Evolutionary conservation across 64 coral and sea anemone species (phyloP), one percentile per base, ranked within the genome.

Genomic region (Hydrozoanthus tunicans): DNA sequence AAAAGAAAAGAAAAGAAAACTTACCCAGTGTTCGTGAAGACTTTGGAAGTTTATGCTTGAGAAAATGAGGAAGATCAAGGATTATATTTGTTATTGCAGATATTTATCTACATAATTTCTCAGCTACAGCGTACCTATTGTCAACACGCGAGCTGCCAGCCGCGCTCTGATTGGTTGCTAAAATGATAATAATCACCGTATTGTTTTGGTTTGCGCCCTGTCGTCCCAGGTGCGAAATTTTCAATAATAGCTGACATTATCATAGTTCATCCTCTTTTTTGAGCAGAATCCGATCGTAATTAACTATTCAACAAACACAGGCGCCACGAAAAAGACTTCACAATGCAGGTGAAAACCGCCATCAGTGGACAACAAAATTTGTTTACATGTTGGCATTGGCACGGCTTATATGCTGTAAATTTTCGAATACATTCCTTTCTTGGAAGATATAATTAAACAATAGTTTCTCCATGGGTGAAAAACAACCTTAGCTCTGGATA

Each of bases 231-330:
- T 86, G 67, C 54, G 51, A 86, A 56, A 72, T 12, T 53, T 58
- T 58, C 53, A 86, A 73, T 73, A 73, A 54, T 59, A 73, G 64
- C 58, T 86, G 71, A 73, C 54, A 58, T 86, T 74, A 86, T 73
- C 7, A 23, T 73, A 20, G 24, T 73, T 58, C 6, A 26, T n/a
- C 51, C 83, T 58, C 62, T 67, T 66, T 63, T 51, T 32, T 83
- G 56, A 56, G 59, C 77, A 58, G 77, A 58, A 58, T 61, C 78
- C 78, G 78, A 57, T 6, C 57, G 20, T 23, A 24, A 60, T 84
- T 54, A 84, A 53, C 20, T 70, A 64, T 70, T 86, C 64, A 71
- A 70, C 64, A 86, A 53, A 53, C 52, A 56, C 65, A 86, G 65
- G 66, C 82, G 52, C 51, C 43, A 10, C 52, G 57, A 56, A 15